Percentiles rank a stretch among this genome's conserved stretches.
These are phyloP conservation scores for Catocala nupta DNA, from an alignment of 2,888 invertebrate species.

Conservation along the genomic window DNA sequence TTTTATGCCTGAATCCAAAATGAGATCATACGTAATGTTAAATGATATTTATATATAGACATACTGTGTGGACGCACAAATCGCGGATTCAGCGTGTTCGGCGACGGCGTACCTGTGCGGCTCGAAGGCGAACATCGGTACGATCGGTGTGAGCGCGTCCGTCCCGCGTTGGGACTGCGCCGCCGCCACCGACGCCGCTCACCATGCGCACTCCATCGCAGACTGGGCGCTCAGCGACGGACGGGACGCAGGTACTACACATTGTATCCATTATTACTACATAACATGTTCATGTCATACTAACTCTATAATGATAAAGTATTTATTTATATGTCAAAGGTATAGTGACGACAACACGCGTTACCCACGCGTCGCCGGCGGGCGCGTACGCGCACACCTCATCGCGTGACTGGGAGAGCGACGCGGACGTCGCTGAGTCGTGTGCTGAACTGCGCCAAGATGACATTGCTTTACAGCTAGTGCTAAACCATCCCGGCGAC, in stretches of 20 bases:
- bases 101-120: constrained; percentile 91
- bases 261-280: too few species aligned
- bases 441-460: constrained; percentile 70
- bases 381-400: constrained; percentile 90
- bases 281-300: too few species aligned
- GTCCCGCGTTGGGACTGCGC: constrained; percentile 88
- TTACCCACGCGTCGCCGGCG: constrained; percentile 93
- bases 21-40: too few species aligned
- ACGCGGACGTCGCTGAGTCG: constrained; percentile 81
- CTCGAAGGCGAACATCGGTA: constrained; percentile 88
- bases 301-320: too few species aligned
- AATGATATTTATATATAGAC: constrained; percentile 65
- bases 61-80: constrained; percentile 88
- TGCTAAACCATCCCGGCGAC: constrained; percentile 88
- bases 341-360: constrained; percentile 92
- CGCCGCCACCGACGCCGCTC: constrained; percentile 77
- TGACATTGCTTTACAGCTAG: constrained; percentile 91
- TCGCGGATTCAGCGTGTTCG: constrained; percentile 91
- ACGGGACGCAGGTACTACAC: constrained; percentile 65
- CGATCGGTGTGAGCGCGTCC: constrained; percentile 89
- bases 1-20: too few species aligned
- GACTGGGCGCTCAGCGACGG: constrained; percentile 88
- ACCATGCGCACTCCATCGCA: constrained; percentile 89
- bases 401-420: constrained; percentile 91
- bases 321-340: constrained; percentile 63